Percentiles rank a stretch among this genome's conserved stretches.
Conservation (phyloP, 2,113 vertebrate species). For the Heterocephalus glaber region DNA sequence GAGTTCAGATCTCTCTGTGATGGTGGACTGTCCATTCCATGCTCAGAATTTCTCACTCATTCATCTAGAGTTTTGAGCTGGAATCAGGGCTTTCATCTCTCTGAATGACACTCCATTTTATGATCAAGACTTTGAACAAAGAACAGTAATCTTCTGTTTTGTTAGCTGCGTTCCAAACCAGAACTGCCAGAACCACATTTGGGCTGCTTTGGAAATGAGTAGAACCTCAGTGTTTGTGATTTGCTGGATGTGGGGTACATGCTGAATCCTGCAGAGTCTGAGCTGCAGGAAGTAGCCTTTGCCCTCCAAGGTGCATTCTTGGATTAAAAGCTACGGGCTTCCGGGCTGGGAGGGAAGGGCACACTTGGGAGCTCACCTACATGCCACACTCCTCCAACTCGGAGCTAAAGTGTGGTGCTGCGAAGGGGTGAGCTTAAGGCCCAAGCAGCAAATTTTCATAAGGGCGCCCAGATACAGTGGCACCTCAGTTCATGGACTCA, state of each 20-base stretch:
- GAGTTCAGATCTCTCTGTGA: neutral
- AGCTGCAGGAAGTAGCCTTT: too few species aligned
- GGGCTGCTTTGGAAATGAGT: too few species aligned
- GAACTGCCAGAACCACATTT: accelerated
- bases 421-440: accelerated
- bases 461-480: neutral
- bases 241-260: neutral
- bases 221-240: too few species aligned
- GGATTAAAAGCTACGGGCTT: neutral
- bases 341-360: neutral
- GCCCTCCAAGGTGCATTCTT: neutral
- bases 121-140: too few species aligned
- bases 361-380: accelerated
- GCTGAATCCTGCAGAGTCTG: too few species aligned
- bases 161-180: too few species aligned
- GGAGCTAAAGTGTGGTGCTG: neutral
- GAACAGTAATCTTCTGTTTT: neutral
- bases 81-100: neutral
- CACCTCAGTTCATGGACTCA: neutral
- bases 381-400: neutral
- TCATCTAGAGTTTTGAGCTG: neutral
- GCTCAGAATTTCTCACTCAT: neutral
- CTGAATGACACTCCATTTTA: neutral
- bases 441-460: neutral
- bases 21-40: neutral